A percentile compares a stretch with the other conserved stretches of the same genome.
Evolutionary conservation across 2,797 vertebrate genomes (phyloP).

Genomic region (Vespertilio murinus): DNA sequence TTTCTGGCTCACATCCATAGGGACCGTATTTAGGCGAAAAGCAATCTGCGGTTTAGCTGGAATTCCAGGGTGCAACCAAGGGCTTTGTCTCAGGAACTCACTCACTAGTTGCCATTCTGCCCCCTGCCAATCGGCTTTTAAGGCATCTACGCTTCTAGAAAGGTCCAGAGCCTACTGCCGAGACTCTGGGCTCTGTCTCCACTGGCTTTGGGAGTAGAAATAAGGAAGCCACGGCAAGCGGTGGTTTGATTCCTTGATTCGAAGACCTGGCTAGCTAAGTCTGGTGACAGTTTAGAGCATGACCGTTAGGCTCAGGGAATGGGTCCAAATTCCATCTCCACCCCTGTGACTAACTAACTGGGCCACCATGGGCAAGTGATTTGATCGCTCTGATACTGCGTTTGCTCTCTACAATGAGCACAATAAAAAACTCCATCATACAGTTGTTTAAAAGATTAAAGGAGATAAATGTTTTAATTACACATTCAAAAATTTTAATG

Average conservation of each 20-base stretch:
- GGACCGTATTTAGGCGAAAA: constrained; percentile 16
- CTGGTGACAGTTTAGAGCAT: constrained; percentile 25
- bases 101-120: neutral
- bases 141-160: constrained; percentile 19
- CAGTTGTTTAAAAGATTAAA: constrained; percentile 2
- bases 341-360: neutral
- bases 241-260: constrained; percentile 20
- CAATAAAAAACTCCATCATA: neutral
- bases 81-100: neutral
- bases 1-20: neutral
- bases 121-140: neutral
- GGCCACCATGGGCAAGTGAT: neutral
- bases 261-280: constrained; percentile 32
- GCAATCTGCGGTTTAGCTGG: constrained; percentile 7
- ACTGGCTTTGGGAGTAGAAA: constrained; percentile 46
- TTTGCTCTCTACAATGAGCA: neutral
- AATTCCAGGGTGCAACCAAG: neutral
- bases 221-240: constrained; percentile 28
- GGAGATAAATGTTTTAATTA: neutral
- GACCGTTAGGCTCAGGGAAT: constrained; percentile 50
- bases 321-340: constrained; percentile 46
- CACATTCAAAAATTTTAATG: neutral
- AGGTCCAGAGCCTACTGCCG: neutral
- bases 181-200: neutral
- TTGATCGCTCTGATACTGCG: neutral